Conservation (phyloP, 2,888 invertebrate genomes). For the Chrysodeixis includens region DNA sequence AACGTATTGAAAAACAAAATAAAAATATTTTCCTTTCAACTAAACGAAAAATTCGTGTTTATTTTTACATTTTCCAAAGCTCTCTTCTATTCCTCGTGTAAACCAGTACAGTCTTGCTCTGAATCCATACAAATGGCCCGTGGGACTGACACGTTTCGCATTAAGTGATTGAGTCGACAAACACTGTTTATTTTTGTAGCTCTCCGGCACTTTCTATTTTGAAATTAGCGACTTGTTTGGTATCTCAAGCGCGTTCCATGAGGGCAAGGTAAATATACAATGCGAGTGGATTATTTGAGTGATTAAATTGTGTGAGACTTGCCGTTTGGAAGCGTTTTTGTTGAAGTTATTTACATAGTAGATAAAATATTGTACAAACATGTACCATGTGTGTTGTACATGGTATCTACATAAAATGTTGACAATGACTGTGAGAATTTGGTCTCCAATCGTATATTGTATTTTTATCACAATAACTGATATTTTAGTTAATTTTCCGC, state of each 20-base stretch:
- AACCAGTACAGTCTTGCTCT: neutral
- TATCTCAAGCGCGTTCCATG: neutral
- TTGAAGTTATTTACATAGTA: neutral
- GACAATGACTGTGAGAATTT: too few species aligned
- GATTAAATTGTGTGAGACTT: neutral
- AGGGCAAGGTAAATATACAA: neutral
- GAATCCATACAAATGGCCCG: conserved; percentile 6
- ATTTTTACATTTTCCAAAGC: neutral
- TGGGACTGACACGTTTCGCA: conserved; percentile 1
- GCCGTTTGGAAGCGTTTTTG: neutral
- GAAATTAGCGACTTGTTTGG: neutral
- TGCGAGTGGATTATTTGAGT: neutral
- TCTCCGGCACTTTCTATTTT: neutral
- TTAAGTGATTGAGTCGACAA: conserved; percentile 5
- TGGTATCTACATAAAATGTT: too few species aligned
- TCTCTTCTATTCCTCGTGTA: neutral
- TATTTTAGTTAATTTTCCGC: too few species aligned
- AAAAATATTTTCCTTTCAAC: neutral
- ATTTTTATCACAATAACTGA: too few species aligned
- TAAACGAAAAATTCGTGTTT: neutral
- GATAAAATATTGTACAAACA: too few species aligned
- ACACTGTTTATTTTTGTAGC: conserved; percentile 9
- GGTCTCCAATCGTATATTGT: too few species aligned
- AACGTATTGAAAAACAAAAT: too few species aligned
- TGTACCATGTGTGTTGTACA: too few species aligned